Evolutionary conservation across 2,888 invertebrate species (phyloP), one percentile per base, ranked within the genome.

Genomic region (Gibbula magus): DNA sequence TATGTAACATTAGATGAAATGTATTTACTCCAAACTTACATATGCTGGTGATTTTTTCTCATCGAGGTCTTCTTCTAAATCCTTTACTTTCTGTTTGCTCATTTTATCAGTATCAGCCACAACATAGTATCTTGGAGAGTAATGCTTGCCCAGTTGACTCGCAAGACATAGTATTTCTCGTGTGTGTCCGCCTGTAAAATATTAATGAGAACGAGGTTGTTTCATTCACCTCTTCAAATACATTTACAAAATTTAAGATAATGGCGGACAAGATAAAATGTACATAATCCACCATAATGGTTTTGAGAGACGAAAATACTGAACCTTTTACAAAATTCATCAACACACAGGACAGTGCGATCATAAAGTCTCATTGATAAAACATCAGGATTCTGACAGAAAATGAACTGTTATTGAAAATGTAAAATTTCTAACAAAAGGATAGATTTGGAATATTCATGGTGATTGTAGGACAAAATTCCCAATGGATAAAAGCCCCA

Each of bases 161-260:
- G 96, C 92, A 61, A 99, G 94, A 83, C 95, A 94, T 75, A 98
- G 92, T 94, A 99, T 96, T 94, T 99, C 99, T n/a, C 96, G 96
- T 0, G 99, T 99, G 92, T 99, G 99, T 0, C 98, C 98, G 79
- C 97, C 98, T 85, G 29, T 22, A 53, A 56, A 45, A 45, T 10
- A 13, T 10, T 7, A 45, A 45, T 10, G 45, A 39, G 45, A 45
- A 1, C 1, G 32, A 32, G 70, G 20, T 29, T 70, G 32, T 29
- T 32, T 70, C 4, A 29, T 32, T 7, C 13, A 70, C 7, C 35
- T 70, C 4, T 13, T 8, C n/a, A 56, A 25, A 10, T 22, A 54
- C 54, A 54, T 54, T 54, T 8, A 35, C 3, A 5, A 35, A 8
- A 35, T 35, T 5, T n/a, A n/a, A n/a, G n/a, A n/a, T n/a, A n/a